phyloP scores from a whole-genome alignment of 1,140 invertebrate species.

The Stenopsyche tienmushanensis region DNA sequence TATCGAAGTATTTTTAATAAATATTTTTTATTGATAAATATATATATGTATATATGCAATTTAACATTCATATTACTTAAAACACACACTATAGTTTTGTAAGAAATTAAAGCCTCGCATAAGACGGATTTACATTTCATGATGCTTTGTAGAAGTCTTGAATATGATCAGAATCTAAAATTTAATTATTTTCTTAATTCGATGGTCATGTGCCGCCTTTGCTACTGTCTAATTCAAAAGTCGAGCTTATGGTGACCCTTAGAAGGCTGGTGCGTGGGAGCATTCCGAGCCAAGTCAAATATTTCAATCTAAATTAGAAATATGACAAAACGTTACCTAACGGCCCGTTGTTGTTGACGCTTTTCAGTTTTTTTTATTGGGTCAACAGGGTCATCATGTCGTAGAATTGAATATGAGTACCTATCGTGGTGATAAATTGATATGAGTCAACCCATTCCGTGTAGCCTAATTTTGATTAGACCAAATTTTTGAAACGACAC shows the following conservation, averaged over 20 bases:
- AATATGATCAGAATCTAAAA: no score
- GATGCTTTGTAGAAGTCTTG: no score
- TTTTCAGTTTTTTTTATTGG: conserved; percentile 33
- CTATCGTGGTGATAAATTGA: neutral
- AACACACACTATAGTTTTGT: no score
- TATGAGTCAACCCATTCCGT: neutral
- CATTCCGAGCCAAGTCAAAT: conserved; percentile 14
- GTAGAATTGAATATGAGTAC: conserved; percentile 3
- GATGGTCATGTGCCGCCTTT: conserved; percentile 1
- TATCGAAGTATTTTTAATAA: no score
- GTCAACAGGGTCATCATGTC: conserved; percentile 23
- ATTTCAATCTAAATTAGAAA: conserved; percentile 34
- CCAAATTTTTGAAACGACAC: no score
- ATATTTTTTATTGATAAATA: no score
- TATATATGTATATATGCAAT: no score
- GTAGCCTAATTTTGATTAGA: neutral
- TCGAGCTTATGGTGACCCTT: conserved; percentile 20
- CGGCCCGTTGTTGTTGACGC: conserved; percentile 21
- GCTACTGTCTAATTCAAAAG: conserved; percentile 18
- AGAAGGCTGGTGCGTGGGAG: conserved; percentile 21
- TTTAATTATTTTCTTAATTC: no score
- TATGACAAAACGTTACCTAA: conserved; percentile 38
- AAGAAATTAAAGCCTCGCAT: no score
- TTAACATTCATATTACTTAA: no score
- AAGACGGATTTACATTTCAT: no score